phyloP scores from a whole-genome alignment of 2,113 vertebrate genomes.

The Lanius ludovicianus region DNA sequence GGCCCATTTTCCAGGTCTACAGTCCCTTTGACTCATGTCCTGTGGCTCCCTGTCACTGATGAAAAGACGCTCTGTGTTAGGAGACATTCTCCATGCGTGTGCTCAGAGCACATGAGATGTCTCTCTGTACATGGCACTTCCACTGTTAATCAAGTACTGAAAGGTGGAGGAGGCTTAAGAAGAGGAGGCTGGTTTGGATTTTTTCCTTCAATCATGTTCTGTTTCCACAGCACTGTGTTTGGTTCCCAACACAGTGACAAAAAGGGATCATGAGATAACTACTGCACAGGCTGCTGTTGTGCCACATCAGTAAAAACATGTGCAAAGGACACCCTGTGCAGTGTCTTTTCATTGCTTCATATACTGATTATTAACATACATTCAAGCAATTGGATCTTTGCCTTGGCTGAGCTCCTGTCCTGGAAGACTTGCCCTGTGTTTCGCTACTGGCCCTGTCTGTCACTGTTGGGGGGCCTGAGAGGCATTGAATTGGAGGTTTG shows the following conservation, averaged over 20 bases:
- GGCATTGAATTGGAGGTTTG: not conserved
- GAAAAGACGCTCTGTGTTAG: rapidly evolving
- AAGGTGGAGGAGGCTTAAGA: not conserved
- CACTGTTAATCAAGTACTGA: not conserved
- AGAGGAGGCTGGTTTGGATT: not conserved
- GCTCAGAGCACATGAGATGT: not conserved
- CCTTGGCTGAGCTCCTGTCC: not conserved
- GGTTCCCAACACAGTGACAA: not conserved
- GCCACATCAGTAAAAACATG: not conserved
- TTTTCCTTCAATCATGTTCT: not conserved
- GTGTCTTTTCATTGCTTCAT: not conserved
- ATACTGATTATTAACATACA: not conserved
- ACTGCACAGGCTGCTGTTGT: not conserved
- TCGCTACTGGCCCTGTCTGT: not conserved
- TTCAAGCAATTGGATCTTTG: not conserved
- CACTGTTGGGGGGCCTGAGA: not conserved
- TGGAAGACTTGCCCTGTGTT: not conserved
- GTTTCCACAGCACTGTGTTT: not conserved
- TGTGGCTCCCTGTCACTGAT: not conserved
- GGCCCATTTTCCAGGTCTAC: not conserved
- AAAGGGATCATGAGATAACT: not conserved
- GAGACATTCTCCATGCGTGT: rapidly evolving
- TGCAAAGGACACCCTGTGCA: not conserved
- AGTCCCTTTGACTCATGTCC: not conserved
- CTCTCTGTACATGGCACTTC: not conserved